phyloP scores from a whole-genome alignment of 2,113 vertebrate genomes.

The Monopterus albus region DNA sequence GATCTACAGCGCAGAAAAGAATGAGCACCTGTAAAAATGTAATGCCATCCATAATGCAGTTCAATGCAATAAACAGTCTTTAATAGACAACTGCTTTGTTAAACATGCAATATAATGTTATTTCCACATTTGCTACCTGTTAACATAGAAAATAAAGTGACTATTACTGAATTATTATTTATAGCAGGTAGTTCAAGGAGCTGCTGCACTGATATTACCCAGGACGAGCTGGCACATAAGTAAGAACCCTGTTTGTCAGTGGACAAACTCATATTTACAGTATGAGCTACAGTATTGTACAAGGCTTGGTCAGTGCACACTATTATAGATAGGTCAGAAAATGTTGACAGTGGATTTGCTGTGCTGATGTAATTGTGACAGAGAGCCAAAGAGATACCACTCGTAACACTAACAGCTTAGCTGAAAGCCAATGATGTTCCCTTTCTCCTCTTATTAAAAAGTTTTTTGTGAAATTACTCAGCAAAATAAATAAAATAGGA shows the following conservation, averaged over 20 bases:
- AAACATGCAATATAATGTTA: neutral
- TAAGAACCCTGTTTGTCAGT: neutral
- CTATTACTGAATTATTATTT: no score
- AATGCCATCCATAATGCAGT: neutral
- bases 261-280: neutral
- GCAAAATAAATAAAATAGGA: neutral
- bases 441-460: neutral
- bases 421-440: neutral
- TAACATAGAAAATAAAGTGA: conserved; percentile 23
- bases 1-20: neutral
- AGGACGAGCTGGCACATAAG: neutral
- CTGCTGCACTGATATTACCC: neutral
- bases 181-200: neutral
- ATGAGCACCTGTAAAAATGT: neutral
- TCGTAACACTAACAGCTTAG: neutral
- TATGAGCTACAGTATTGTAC: neutral
- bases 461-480: neutral
- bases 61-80: neutral
- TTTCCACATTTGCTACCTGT: conserved; percentile 19
- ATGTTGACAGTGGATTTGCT: neutral
- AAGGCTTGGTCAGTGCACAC: neutral
- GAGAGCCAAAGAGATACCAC: neutral
- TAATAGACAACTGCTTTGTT: neutral
- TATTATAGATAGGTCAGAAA: neutral
- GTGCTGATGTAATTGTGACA: conserved; percentile 3